Base-by-base conservation (phyloP, 2,113 vertebrate genomes). In the Rhynchomys soricoides region DNA sequence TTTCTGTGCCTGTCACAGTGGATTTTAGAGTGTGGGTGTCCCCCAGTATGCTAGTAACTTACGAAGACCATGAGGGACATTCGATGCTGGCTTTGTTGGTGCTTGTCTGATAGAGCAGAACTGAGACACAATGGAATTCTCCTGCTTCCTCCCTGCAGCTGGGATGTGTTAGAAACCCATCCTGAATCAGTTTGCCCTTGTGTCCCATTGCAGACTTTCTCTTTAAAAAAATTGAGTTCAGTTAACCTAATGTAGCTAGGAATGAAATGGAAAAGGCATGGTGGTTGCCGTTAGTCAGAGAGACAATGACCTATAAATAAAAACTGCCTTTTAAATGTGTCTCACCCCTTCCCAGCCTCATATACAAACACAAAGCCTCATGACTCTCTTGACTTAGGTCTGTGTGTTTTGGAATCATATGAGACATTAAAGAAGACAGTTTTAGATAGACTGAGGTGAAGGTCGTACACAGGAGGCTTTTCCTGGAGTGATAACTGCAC, bases 151-250 rank as follows among this genome's bases (percentile, higher is more conserved):
- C 89, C 75, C n/a, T 62, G 0, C 40, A 81, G 50, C 81, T 95
- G 45, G 82, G 59, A 82, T 74, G 7, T 85, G 45, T 93, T 95
- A 92, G 75, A 78, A 95, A 68, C 37, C 48, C n/a, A 55, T 89
- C 86, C 57, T 87, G 87, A 97, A 92, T 95, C 75, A 90, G 29
- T 82, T 88, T 77, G 82, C 22, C 50, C 22, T 90, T 87, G 31
- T 21, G 37, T 70, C 26, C 43, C 89, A 43, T 45, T 82, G 24
- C 55, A 93, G 75, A 81, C 50, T 74, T 31, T 1, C 48, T 87
- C 91, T 66, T 55, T 4, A 45, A 45, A 75, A 24, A 79, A 37
- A 22, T 34, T 59, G 50, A 71, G 40, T 10, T 86, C 45, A 50
- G 5, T 70, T 88, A 78, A 86, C 15, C 45, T 77, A 59, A 43